phyloP scores from a whole-genome alignment of 2,888 invertebrate genomes.

The Frankliniella intonsa region DNA sequence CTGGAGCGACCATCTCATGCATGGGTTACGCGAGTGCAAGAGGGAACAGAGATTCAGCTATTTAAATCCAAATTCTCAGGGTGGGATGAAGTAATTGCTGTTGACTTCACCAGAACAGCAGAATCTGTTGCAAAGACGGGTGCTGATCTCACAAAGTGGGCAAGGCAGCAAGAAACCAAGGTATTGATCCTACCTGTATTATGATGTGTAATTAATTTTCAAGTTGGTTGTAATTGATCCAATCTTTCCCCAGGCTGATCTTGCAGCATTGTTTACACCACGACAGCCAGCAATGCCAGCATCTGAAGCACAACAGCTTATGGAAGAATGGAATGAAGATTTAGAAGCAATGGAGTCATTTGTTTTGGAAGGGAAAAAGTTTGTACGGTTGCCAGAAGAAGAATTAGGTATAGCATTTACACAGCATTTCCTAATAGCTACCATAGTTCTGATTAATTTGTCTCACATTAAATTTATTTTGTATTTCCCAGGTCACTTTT shows the following conservation, averaged over 20 bases:
- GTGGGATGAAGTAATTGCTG: conserved; percentile 99
- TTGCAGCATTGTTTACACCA: conserved; percentile 92
- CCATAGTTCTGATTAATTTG: not conserved
- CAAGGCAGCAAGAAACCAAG: conserved; percentile 81
- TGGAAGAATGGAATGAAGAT: conserved; percentile 98
- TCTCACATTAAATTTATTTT: conserved; percentile 19
- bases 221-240: conserved; percentile 39
- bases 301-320: conserved; percentile 78
- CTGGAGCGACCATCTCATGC: conserved; percentile 83
- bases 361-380: conserved; percentile 93
- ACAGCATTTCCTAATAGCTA: not conserved
- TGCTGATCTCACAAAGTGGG: conserved; percentile 91
- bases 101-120: conserved; percentile 97
- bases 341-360: conserved; percentile 96
- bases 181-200: conserved; percentile 41
- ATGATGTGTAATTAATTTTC: not conserved
- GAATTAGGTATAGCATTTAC: conserved; percentile 62
- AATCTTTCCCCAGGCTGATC: conserved; percentile 63
- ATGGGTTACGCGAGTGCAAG: conserved; percentile 80
- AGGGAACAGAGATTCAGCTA: conserved; percentile 86
- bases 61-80: conserved; percentile 96
- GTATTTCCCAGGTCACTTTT: conserved; percentile 63
- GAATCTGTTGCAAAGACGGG: conserved; percentile 95
- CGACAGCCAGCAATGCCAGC: conserved; percentile 83
- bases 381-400: conserved; percentile 91